Percentiles rank a stretch among this genome's conserved stretches.
Evolutionary conservation across 2,113 vertebrate species (phyloP).

Genomic region (Megaptera novaeangliae): DNA sequence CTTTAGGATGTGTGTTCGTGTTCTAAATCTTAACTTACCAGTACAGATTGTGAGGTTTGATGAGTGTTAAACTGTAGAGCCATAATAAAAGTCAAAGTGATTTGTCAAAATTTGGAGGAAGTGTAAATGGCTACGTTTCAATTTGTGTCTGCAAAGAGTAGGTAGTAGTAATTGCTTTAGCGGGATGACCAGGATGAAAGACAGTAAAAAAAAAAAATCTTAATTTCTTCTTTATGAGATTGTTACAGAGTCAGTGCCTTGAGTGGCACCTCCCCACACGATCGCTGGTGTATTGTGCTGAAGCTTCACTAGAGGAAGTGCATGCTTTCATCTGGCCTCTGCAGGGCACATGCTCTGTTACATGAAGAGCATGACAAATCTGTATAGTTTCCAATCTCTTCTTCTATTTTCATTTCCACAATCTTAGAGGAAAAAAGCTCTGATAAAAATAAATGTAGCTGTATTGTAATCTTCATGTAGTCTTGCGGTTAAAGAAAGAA

Average conservation of each 20-base stretch:
- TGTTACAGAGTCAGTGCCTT: conserved; percentile 24
- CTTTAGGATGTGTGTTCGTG: conserved; percentile 19
- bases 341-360: not conserved
- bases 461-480: conserved; percentile 2
- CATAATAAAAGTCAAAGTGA: conserved; percentile 56
- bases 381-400: not conserved
- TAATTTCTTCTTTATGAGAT: conserved; percentile 19
- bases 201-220: not conserved
- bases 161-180: conserved; percentile 18
- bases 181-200: not conserved
- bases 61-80: not conserved
- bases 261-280: not conserved
- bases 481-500: conserved; percentile 42
- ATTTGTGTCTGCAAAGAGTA: conserved; percentile 48
- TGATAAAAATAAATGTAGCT: conserved; percentile 46
- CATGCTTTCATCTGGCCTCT: conserved; percentile 1
- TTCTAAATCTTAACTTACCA: conserved; percentile 62
- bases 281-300: not conserved
- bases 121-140: conserved; percentile 57
- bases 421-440: not conserved
- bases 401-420: conserved; percentile 6
- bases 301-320: not conserved
- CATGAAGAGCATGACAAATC: not conserved
- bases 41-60: conserved; percentile 43
- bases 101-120: conserved; percentile 57